Base-by-base conservation (phyloP, 2,888 invertebrate genomes). In the Ischnus inquisitorius region DNA sequence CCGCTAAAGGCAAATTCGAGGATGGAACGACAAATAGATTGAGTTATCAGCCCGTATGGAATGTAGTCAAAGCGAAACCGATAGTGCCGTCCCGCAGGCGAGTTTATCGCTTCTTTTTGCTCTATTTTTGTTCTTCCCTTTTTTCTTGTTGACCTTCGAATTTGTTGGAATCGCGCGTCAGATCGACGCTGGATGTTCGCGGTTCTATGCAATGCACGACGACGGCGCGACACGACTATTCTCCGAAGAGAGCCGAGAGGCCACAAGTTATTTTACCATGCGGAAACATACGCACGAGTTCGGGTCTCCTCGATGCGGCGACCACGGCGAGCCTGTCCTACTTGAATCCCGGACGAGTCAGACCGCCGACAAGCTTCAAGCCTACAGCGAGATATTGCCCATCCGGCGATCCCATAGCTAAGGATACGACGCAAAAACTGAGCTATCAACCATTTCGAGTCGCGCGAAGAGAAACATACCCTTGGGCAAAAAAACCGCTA, bases 401-500 rank as follows among this genome's bases (percentile, higher is more conserved):
- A n/a, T 90, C 93, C 0, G 86, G 81, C 0, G 88, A 89, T 16
- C 89, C 91, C 10, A 82, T 92, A 1, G 76, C 88, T 2, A 88
- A 89, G 6, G 91, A 92, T 2, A 94, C 94, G 1, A 93, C 93
- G 0, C 92, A 93, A 25, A 93, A 92, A 77, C 82, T 93, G 62
- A 93, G 94, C 62, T 94, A 91, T 83, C 91, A 92, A 76, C 93
- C 93, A 1, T 89, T 91, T 78, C 80, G 84, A 19, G 80, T 92
- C n/a, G 82, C 80, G 1, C 88, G 88, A 65, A 92, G 87, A 76
- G 92, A 92, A 57, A 88, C 89, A 8, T 89, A 89, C 81, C 92
- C 93, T 0, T 94, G 94, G 94, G 89, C 90, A 4, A 79, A 88
- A 65, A 93, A 92, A 85, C 86, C 89, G 0, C 65, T 72, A 39